phyloP scores from a whole-genome alignment of 2,113 vertebrate genomes.

The Oriolus oriolus region DNA sequence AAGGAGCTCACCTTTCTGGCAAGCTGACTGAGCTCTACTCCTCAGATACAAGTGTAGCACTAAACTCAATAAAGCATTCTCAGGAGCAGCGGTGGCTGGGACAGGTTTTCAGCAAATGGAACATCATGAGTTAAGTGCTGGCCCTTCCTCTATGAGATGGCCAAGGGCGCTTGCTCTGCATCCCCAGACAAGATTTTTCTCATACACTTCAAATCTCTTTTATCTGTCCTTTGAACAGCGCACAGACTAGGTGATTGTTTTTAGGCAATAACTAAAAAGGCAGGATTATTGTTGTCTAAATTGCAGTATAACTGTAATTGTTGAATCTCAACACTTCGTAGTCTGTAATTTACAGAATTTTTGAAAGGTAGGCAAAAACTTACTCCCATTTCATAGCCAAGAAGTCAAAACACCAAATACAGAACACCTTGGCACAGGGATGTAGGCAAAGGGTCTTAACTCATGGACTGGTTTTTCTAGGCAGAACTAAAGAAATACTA shows the following conservation, averaged over 20 bases:
- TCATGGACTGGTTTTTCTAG: not conserved
- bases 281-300: not conserved
- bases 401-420: not conserved
- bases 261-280: not conserved
- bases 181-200: not conserved
- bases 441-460: not conserved
- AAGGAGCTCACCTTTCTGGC: not conserved
- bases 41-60: not conserved
- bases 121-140: not conserved
- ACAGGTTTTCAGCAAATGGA: not conserved
- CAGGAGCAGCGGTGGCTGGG: not conserved
- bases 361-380: not conserved
- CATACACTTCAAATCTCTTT: not conserved
- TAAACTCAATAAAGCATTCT: conserved; percentile 8
- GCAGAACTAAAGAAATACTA: not conserved
- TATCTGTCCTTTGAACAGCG: not conserved
- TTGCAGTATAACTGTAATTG: not conserved
- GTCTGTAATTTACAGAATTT: not conserved
- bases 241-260: not conserved
- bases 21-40: not conserved
- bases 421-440: not conserved
- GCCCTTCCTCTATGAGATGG: not conserved
- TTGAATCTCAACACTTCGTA: not conserved
- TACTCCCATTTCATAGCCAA: not conserved
- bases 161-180: not conserved